Base-by-base conservation (phyloP, 2,797 vertebrate species). In the Semotilus atromaculatus region DNA sequence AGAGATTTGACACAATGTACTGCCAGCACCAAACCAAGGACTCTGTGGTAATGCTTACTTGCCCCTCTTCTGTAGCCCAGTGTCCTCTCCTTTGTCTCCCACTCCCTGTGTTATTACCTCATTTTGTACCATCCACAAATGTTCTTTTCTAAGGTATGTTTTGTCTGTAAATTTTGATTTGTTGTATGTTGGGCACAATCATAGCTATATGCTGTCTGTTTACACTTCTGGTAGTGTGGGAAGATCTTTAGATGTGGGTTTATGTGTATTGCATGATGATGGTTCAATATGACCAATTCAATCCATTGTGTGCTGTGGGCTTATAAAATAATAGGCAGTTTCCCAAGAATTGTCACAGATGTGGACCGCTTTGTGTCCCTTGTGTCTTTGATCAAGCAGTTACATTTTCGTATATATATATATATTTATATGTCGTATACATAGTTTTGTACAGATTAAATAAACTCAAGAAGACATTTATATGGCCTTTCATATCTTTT, bases 361-460 rank as follows among this genome's bases (percentile, higher is more conserved):
- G 81, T 81, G 80, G 74, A 85, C 71, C 60, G 67, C 19, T 82
- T 68, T 72, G 19, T 86, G 55, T 80, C 66, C 40, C 31, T 64
- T 76, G 38, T 19, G 53, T 88, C 62, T 71, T 85, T 80, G 86
- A 85, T 75, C 66, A 88, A 85, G 73, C 80, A 73, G 66, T 81
- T 88, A 86, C 76, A 86, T 62, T 83, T 86, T 68, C 67, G 86
- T 91, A 88, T 92, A 91, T 92, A 92, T 70, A 86, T 89, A 86
- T 89, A 88, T 51, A 84, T 73, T 43, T 82, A 88, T 91, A 89
- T 91, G 91, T 64, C 43, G 83, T 91, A 89, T 89, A 88, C 89
- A 91, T 91, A 87, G 80, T 88, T 94, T 93, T 94, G 88, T 92
- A 94, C 91, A 94, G 68, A 88, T 89, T 92, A 91, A 88, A 85